Evolutionary conservation across 2,888 invertebrate species (phyloP), one percentile per base, ranked within the genome.

Genomic region (Lepidonotus clava): DNA sequence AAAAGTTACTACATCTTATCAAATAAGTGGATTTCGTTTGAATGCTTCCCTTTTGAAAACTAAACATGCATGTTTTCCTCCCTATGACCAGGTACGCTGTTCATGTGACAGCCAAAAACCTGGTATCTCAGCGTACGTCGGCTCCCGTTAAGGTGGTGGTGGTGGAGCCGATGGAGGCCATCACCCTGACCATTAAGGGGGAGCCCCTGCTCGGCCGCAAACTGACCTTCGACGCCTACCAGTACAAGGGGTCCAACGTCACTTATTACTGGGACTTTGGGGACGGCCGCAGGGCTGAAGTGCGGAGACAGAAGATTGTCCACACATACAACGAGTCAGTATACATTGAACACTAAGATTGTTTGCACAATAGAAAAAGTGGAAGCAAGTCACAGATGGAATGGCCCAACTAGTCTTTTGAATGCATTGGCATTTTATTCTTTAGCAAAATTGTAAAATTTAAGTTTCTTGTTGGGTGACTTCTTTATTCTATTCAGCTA

Each of bases 261-360:
- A 91, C 89, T 61, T 92, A 91, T 86, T 90, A 89, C 2, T 94
- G 94, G 94, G 88, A 92, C 85, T 94, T 94, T 89, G 94, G 93
- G 8, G 94, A 94, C 89, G 92, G 92, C 36, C 14, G 87, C 8
- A 34, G 32, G 8, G 84, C 86, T 21, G 86, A 90, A 32, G 86
- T 87, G 11, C 34, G n/a, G 11, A 24, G 32, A 11, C 28, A 84
- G 8, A 61, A 40, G 40, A 36, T 36, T n/a, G 6, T 2, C 24
- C 91, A 92, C 84, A 90, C 86, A 40, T 92, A 88, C 85, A 87
- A 83, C 38, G 90, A 88, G 92, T 92, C 38, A 71, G 71, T 71
- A 28, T n/a, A n/a, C n/a, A n/a, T n/a, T n/a, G n/a, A n/a, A n/a
- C n/a, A n/a, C n/a, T n/a, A n/a, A n/a, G n/a, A n/a, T n/a, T n/a